Evolutionary conservation across 2,888 invertebrate genomes (phyloP).

Genomic region (Folsomia manolachei): DNA sequence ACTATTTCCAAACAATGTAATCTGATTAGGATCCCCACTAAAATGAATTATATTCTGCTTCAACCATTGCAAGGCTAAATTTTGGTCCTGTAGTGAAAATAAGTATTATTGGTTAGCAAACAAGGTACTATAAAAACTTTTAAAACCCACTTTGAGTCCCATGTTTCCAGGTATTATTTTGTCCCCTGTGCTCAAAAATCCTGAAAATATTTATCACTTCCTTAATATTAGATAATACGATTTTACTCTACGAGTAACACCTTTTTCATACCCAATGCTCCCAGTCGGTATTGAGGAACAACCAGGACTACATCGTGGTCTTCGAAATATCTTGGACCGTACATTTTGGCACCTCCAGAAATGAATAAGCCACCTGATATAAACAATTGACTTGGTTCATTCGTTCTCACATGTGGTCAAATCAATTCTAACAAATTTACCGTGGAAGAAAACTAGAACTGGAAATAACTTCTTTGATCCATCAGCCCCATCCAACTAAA

Average conservation of each 20-base stretch:
- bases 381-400: too few relatives aligned
- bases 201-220: too few relatives aligned
- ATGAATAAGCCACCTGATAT: conserved; percentile 33
- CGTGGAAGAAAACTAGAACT: conserved; percentile 31
- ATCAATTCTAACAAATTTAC: too few relatives aligned
- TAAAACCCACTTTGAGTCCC: conserved; percentile 28
- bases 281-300: conserved; percentile 16
- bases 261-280: conserved; percentile 21
- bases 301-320: conserved; percentile 38
- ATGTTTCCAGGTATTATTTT: conserved; percentile 20
- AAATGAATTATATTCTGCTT: conserved; percentile 14
- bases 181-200: conserved; percentile 32
- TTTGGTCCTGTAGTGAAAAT: too few relatives aligned
- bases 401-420: too few relatives aligned
- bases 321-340: conserved; percentile 34
- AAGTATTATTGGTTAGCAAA: too few relatives aligned
- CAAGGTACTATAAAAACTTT: too few relatives aligned
- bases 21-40: conserved; percentile 19
- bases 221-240: too few relatives aligned
- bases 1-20: conserved; percentile 24
- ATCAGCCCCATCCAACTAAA: too few relatives aligned
- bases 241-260: too few relatives aligned
- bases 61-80: conserved; percentile 13
- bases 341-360: conserved; percentile 25
- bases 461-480: neutral